Evolutionary conservation across 2,888 invertebrate genomes (phyloP), one percentile per base, ranked within the genome.

Genomic region (Leptinotarsa haldemani): DNA sequence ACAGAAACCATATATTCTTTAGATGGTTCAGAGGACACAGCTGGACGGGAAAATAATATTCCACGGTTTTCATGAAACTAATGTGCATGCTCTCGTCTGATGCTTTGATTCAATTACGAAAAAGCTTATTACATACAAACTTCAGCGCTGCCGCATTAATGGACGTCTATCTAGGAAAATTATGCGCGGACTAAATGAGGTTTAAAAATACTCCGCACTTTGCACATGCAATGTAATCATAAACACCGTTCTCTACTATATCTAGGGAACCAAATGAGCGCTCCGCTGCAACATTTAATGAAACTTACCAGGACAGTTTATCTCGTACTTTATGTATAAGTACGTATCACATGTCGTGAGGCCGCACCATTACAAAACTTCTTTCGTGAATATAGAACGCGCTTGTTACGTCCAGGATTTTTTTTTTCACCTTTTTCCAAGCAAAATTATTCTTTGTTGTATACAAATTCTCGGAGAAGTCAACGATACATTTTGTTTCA

Each of bases 301-400:
- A 61, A 61, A 61, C 61, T 61, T 61, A 61, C 61, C 61, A n/a
- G n/a, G 61, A 61, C 40, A 61, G 40, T 61, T 25, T 61, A 61
- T 61, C 61, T 61, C 40, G 67, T 67, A 67, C 53, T 25, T 67
- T 67, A 70, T 66, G 65, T 71, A 50, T 67, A 68, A 68, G 48
- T 48, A 20, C 22, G 63, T 64, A 65, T 65, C 58, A 69, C 67
- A 50, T 74, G 64, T 58, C 74, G 71, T 74, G 74, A 74, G 71
- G 47, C 53, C 40, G 20, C 47, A 40, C 65, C 65, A 69, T 74
- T 74, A 74, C 68, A 65, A 25, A 48, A 74, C 77, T 76, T 74
- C 66, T 66, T 67, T 20, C 53, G 30, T 53, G n/a, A 52, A 67
- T 52, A 53, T 40, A 25, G 40, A 53, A 2, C 67, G 30, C n/a